Evolutionary conservation across 2,888 invertebrate species (phyloP).

Genomic region (Atherix ibis): DNA sequence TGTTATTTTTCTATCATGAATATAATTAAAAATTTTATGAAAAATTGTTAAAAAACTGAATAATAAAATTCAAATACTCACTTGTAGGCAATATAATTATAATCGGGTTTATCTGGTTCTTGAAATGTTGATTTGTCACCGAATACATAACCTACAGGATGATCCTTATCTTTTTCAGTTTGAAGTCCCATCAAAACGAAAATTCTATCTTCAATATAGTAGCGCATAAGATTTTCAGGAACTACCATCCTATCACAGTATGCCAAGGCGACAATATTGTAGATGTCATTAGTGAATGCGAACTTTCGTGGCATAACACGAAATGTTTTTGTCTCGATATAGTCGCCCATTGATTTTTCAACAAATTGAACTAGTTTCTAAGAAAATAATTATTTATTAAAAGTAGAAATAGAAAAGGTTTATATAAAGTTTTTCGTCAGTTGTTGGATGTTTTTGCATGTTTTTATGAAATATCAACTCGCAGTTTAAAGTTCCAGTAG

Average conservation of each 20-base stretch:
- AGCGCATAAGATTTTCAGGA: conserved; percentile 4
- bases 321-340: conserved; percentile 23
- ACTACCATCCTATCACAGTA: conserved; percentile 17
- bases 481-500: too few relatives aligned
- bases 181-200: conserved; percentile 3
- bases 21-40: too few relatives aligned
- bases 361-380: conserved; percentile 15
- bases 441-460: too few relatives aligned
- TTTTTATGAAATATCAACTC: too few relatives aligned
- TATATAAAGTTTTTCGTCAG: background rate
- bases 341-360: conserved; percentile 25
- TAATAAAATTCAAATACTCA: conserved; percentile 8
- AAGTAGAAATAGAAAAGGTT: background rate
- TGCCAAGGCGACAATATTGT: conserved; percentile 25
- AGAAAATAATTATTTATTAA: too few relatives aligned
- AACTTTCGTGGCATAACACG: conserved; percentile 31
- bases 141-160: conserved; percentile 16
- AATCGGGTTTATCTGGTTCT: conserved; percentile 16
- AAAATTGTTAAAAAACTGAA: background rate
- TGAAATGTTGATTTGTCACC: conserved; percentile 20
- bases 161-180: conserved; percentile 7
- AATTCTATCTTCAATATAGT: conserved; percentile 3
- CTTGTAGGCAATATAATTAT: conserved; percentile 17
- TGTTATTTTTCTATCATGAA: conserved; percentile 5
- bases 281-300: conserved; percentile 28